Evolutionary conservation across 2,797 vertebrate species (phyloP).

Genomic region (Tragopan temminckii): DNA sequence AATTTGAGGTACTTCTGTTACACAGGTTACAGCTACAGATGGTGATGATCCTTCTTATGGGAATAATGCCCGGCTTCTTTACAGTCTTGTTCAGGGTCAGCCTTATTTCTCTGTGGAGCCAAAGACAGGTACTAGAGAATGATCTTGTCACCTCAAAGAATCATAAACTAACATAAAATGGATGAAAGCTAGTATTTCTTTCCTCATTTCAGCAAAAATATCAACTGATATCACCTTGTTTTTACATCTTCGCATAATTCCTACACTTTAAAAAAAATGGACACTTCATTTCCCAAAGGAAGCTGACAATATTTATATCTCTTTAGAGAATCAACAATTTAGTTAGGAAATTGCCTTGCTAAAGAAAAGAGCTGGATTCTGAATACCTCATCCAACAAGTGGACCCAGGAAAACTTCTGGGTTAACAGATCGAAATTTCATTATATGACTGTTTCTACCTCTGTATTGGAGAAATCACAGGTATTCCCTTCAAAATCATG

Average conservation of each 20-base stretch:
- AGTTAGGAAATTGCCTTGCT: background rate
- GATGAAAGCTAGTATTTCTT: background rate
- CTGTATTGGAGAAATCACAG: background rate
- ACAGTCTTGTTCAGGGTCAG: slow-evolving; percentile 91
- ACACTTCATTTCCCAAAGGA: background rate
- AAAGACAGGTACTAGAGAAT: slow-evolving; percentile 88
- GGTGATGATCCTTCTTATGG: slow-evolving; percentile 90
- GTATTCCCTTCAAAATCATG: background rate
- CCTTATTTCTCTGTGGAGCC: slow-evolving; percentile 97
- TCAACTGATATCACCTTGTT: fast-evolving
- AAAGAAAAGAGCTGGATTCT: background rate
- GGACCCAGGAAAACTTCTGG: background rate
- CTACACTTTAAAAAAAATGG: background rate
- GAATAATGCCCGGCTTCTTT: slow-evolving; percentile 91
- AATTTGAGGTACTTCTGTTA: slow-evolving; percentile 90
- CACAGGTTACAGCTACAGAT: slow-evolving; percentile 94
- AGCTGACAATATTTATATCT: background rate
- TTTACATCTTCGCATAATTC: background rate
- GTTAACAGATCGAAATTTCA: fast-evolving
- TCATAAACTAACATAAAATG: background rate
- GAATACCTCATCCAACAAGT: background rate
- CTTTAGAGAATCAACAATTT: background rate
- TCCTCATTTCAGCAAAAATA: background rate
- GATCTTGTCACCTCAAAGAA: background rate
- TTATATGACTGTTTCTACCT: background rate